A percentile compares a stretch with the other conserved stretches of the same genome.
Conservation (phyloP, 2,113 vertebrate genomes). For the Phodopus roborovskii region DNA sequence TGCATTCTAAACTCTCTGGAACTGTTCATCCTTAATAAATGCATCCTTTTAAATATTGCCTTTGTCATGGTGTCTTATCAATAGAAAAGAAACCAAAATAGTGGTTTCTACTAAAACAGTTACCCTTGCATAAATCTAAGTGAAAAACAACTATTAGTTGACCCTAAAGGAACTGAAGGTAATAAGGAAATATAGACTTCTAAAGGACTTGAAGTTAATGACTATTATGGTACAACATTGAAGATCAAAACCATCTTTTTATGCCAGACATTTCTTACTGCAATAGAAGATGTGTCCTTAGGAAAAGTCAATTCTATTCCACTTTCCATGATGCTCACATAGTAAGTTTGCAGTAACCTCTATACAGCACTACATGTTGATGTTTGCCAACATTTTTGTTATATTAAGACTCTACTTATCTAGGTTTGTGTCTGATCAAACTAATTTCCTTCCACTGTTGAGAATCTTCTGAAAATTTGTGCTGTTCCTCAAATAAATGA, state of each 20-base stretch:
- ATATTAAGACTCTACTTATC: neutral
- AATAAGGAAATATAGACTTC: neutral
- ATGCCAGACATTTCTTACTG: neutral
- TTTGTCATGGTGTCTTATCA: neutral
- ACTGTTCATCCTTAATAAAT: neutral
- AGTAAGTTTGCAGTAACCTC: neutral
- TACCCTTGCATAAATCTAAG: neutral
- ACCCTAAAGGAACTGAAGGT: neutral
- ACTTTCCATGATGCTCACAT: neutral
- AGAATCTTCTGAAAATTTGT: neutral
- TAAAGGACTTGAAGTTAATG: neutral
- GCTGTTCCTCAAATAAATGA: conserved; percentile 40
- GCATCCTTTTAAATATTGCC: neutral
- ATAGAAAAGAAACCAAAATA: neutral
- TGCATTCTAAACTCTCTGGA: neutral
- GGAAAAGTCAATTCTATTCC: neutral
- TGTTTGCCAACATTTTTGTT: conserved; percentile 20
- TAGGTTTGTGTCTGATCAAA: neutral
- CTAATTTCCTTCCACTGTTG: conserved; percentile 39
- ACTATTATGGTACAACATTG: neutral
- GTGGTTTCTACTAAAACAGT: neutral
- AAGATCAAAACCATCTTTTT: neutral
- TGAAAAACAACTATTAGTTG: neutral
- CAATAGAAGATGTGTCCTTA: neutral
- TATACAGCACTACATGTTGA: neutral